Base-by-base conservation (phyloP, 2,888 invertebrate genomes). In the Odontothrips loti region DNA sequence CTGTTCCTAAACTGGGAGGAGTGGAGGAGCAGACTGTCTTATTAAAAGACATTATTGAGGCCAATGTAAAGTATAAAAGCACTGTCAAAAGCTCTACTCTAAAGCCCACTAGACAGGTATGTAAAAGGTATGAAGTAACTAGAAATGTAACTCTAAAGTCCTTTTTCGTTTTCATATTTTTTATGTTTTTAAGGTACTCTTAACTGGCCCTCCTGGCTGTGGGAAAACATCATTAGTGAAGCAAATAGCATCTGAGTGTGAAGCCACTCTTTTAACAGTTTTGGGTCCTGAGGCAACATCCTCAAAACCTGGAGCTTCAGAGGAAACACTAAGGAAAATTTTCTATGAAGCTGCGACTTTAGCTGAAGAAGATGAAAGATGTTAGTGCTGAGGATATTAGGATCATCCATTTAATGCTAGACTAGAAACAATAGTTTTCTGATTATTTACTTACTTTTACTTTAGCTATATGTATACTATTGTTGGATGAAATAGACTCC, bases 161-260 rank as follows among this genome's bases (percentile, higher is more conserved):
- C 34, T 43, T 2, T 43, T 4, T 43, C 6, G 34, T 43, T 43
- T 43, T 43, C n/a, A 6, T 43, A 6, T 43, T 43, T n/a, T 80
- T 86, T n/a, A 81, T 81, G 15, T 82, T n/a, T 81, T 84, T 4
- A 82, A 86, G 85, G 83, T 90, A 1, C 86, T 90, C 80, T 85
- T 90, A 82, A 87, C 88, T 82, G 92, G 92, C 3, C 89, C 91
- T 20, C 86, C 89, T 2, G 91, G 91, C 10, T 89, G 90, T 84
- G 91, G 91, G 27, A 92, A 92, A 86, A 90, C 90, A 15, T 86
- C 89, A 11, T 85, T 91, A 51, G 88, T 91, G 3, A 86, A 87
- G 80, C 88, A 89, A 47, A 87, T 90, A 51, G 87, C 91, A 10
- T 85, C 86, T 3, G 86, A 88, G 58, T 86, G 87, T 83, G 84